These are phyloP conservation scores for Zoanthus sociatus DNA, from an alignment of 92 coral and sea anemone species.

Conservation along the genomic window DNA sequence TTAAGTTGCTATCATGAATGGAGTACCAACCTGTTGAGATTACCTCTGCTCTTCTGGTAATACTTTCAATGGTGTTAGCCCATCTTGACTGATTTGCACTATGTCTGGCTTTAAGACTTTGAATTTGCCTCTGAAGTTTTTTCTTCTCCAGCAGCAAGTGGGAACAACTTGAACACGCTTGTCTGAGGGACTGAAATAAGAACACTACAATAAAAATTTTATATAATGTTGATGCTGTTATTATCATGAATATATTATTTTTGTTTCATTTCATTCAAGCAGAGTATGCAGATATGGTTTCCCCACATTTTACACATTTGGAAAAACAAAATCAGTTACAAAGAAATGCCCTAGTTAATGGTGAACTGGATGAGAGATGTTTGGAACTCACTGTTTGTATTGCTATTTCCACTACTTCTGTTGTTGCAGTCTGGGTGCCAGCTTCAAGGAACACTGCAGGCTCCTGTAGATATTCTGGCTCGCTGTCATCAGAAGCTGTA, in stretches of 20 bases:
- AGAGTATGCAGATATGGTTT: constrained; percentile 11
- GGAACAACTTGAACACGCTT: constrained; percentile 39
- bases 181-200: constrained; percentile 40
- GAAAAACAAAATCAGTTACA: constrained; percentile 22
- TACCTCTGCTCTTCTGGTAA: constrained; percentile 10
- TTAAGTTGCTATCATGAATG: neutral
- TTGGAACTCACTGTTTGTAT: constrained; percentile 25
- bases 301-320: neutral
- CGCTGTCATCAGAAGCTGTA: constrained; percentile 1
- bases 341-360: constrained; percentile 16
- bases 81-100: constrained; percentile 28
- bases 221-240: neutral
- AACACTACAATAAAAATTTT: neutral
- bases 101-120: constrained; percentile 13
- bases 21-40: constrained; percentile 11
- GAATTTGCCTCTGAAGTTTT: constrained; percentile 40
- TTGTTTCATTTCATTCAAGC: neutral
- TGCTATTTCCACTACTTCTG: constrained; percentile 42
- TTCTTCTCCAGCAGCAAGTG: constrained; percentile 34
- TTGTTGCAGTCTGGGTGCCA: constrained; percentile 6
- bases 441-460: constrained; percentile 31
- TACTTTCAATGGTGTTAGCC: constrained; percentile 35
- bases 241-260: neutral
- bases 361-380: constrained; percentile 24
- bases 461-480: constrained; percentile 27